These are phyloP conservation scores for Dipus sagitta DNA, from an alignment of 2,797 vertebrate genomes.

Conservation along the genomic window DNA sequence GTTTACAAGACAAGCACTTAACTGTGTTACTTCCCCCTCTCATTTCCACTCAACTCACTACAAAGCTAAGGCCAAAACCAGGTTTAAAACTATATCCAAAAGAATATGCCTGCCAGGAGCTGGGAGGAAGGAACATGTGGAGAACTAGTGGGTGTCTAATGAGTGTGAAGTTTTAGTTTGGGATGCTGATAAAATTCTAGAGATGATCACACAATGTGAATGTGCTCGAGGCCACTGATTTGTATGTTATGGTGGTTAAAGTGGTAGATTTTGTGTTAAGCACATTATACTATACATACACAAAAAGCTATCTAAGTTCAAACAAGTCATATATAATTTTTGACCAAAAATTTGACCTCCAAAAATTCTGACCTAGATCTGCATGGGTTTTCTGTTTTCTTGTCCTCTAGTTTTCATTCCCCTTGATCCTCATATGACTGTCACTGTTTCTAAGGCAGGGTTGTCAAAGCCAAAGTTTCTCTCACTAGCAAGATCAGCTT, in stretches of 20 bases:
- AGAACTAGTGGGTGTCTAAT: neutral
- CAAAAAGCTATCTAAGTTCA: neutral
- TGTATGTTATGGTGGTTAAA: neutral
- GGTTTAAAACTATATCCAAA: slow-evolving; percentile 66
- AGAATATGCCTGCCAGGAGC: neutral
- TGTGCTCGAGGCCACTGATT: neutral
- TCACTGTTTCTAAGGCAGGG: slow-evolving; percentile 14
- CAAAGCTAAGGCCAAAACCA: slow-evolving; percentile 58
- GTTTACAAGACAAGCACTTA: slow-evolving; percentile 76
- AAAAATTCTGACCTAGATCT: neutral
- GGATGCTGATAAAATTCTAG: neutral
- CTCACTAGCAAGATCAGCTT: neutral
- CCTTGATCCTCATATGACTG: slow-evolving; percentile 51
- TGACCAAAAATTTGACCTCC: neutral
- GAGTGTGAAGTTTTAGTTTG: neutral
- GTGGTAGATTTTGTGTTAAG: neutral
- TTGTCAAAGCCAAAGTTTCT: slow-evolving; percentile 41
- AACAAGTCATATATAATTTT: slow-evolving; percentile 51
- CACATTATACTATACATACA: neutral
- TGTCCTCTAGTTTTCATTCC: neutral
- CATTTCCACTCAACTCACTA: slow-evolving; percentile 57
- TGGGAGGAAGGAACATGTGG: neutral
- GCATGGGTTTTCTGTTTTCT: slow-evolving; percentile 14
- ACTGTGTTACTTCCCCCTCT: slow-evolving; percentile 45
- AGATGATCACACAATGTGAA: neutral